Evolutionary conservation across 2,888 invertebrate genomes (phyloP), one percentile per base, ranked within the genome.

Genomic region (Meiosimyza platycephala): DNA sequence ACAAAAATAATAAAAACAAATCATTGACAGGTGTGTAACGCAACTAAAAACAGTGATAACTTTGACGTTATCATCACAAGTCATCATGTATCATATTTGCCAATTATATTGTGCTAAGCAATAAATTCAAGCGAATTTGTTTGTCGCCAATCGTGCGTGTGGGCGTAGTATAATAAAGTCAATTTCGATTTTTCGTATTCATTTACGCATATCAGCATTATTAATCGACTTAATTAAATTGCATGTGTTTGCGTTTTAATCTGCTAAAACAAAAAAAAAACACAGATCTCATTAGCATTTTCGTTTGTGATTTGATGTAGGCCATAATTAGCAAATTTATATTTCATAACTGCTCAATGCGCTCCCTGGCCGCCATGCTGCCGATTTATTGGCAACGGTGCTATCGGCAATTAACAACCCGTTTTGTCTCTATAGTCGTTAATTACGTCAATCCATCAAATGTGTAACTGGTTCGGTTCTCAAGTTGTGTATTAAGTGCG

Each of bases 401-500:
- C 18, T 55, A 22, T 15, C 22, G 16, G 16, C 18, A 55, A 55
- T 28, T 33, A 60, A 60, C 59, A 60, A 60, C 28, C 28, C 59
- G 33, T 60, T 60, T 40, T 28, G 59, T 60, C 33, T 60, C 13
- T 60, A 22, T 28, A 40, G 40, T 40, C 40, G 40, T 40, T 40
- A 40, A 60, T 60, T 28, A 60, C 59, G 59, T 60, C 59, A 60
- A 60, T 60, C 28, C 59, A 33, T 60, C 59, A 60, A 60, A 28
- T 60, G 15, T 22, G 55, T 22, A 60, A 60, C 59, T 60, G 22
- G 59, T 60, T 60, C 59, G 22, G 22, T 22, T 28, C 40, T 28
- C 40, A 28, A 28, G 40, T 40, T 9, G 40, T 60, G 59, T 60
- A 15, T 28, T 60, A 60, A 60, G 15, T 60, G 59, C 59, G 59